These are phyloP conservation scores for Hartigia nigra DNA, from an alignment of 2,888 invertebrate species.

Conservation along the genomic window DNA sequence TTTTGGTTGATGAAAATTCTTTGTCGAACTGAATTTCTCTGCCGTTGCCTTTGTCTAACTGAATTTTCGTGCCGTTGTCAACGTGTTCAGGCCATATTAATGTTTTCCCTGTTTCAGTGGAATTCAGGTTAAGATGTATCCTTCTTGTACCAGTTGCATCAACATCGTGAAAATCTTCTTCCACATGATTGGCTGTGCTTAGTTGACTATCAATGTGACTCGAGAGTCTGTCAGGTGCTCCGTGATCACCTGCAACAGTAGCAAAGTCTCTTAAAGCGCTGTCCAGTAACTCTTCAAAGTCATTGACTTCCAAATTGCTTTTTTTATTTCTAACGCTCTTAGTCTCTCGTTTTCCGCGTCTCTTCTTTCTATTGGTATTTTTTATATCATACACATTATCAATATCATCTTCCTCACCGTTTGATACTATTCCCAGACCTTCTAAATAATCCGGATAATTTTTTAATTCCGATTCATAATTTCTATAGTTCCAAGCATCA, in stretches of 20 bases:
- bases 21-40: conserved; percentile 13
- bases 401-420: background rate
- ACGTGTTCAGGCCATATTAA: conserved; percentile 29
- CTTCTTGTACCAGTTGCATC: background rate
- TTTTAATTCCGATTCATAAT: background rate
- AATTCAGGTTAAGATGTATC: background rate
- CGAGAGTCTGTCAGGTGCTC: conserved; percentile 2
- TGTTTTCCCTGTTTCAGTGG: background rate
- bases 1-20: background rate
- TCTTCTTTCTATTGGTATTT: background rate
- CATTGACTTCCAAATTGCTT: conserved; percentile 13
- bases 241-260: conserved; percentile 3
- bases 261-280: conserved; percentile 1
- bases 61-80: conserved; percentile 5
- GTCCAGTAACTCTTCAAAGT: background rate
- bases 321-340: background rate
- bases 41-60: conserved; percentile 10
- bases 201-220: background rate
- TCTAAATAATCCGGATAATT: background rate
- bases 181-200: background rate
- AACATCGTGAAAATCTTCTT: background rate
- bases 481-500: background rate
- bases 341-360: conserved; percentile 2
- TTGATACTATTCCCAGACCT: background rate
- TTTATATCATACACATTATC: conserved; percentile 10